These are phyloP conservation scores for Petrolisthes manimaculis DNA, from an alignment of 2,888 invertebrate genomes.

Conservation along the genomic window DNA sequence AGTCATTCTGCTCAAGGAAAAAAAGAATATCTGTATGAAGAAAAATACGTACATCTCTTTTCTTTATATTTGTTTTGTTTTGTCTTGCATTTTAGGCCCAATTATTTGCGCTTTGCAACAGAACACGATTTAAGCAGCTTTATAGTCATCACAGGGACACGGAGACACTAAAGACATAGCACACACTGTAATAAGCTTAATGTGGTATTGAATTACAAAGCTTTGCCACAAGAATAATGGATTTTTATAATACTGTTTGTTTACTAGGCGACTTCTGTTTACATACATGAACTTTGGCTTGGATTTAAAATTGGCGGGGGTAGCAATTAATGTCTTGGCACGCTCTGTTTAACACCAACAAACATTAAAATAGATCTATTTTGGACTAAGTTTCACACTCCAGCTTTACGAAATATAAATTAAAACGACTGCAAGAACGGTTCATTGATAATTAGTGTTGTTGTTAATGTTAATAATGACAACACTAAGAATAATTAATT, in stretches of 20 bases:
- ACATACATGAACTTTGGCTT: not conserved
- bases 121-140: not conserved
- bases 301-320: slow-evolving; percentile 9
- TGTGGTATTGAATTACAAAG: not conserved
- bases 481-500: slow-evolving; percentile 1
- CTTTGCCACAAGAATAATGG: not conserved
- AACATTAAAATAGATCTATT: no score
- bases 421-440: not conserved
- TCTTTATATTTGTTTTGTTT: no score
- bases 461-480: not conserved
- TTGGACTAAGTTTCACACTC: slow-evolving; percentile 23
- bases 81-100: not conserved
- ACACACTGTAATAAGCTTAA: no score
- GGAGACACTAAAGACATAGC: not conserved
- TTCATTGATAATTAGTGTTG: not conserved
- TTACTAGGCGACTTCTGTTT: not conserved
- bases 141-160: not conserved
- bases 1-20: no score
- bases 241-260: slow-evolving; percentile 12
- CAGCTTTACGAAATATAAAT: slow-evolving; percentile 42
- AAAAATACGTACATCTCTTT: not conserved
- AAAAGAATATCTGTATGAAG: no score
- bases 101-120: not conserved
- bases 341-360: no score
- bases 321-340: not conserved